Base-by-base conservation (phyloP, 2,797 vertebrate genomes). In the Spondyliosoma cantharus region DNA sequence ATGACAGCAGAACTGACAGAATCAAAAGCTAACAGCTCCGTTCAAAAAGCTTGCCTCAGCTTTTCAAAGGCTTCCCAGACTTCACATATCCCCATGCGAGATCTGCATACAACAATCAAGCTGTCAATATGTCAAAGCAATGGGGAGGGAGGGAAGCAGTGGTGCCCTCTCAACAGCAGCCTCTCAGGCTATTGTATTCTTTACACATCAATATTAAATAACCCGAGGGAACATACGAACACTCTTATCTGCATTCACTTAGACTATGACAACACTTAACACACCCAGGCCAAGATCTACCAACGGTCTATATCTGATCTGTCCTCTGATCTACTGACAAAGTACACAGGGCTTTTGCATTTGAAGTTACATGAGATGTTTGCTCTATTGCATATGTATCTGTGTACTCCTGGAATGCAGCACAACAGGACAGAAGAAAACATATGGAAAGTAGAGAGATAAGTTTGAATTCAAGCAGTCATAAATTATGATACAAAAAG, bases 111-210 rank as follows among this genome's bases (percentile, higher is more conserved):
- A 82, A 75, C 84, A 79, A 89, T 88, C 84, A 83, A 83, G 82
- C 83, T 83, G 86, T 91, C 90, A 87, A 87, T 89, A 85, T 69
- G 84, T 87, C 85, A 86, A 74, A 66, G 69, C 71, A 59, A 67
- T 13, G 43, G 54, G 50, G 58, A 75, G 68, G 50, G 58, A 64
- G 50, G 45, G 70, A 63, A 2, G 29, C 75, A 71, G 58, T 1
- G 1, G 42, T 76, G 58, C 42, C 71, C 63, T 64, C 71, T 84
- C 66, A 70, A 57, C 48, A 77, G 71, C 71, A 80, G 81, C 68
- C 67, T 84, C 75, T 69, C 24, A 70, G 69, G 61, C 76, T 50
- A 61, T 56, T 77, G 76, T 70, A 69, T 81, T 83, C 74, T 84
- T 82, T 70, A 63, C 52, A 72, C 75, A 81, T 86, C 67, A 83